phyloP scores from a whole-genome alignment of 1,140 invertebrate genomes.

The Mactra quadrangularis region DNA sequence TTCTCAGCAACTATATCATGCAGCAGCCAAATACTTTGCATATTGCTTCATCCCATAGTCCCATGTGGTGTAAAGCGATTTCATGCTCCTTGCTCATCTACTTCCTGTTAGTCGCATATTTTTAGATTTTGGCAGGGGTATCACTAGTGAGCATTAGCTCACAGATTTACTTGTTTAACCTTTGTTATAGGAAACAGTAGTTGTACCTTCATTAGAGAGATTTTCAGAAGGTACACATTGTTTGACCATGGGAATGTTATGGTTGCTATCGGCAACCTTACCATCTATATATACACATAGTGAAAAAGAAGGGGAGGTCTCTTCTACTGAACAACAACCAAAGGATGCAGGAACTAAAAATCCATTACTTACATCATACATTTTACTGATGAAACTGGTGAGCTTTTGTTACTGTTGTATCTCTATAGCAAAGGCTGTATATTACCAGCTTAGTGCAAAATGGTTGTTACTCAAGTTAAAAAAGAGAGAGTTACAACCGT shows the following conservation, averaged over 20 bases:
- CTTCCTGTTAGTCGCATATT: too few relatives aligned
- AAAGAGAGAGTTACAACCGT: too few relatives aligned
- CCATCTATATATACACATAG: slow-evolving; percentile 72
- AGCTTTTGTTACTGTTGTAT: slow-evolving; percentile 24
- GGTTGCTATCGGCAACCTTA: slow-evolving; percentile 75
- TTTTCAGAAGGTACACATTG: slow-evolving; percentile 72
- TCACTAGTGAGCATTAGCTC: too few relatives aligned
- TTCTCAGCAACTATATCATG: too few relatives aligned
- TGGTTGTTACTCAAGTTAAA: too few relatives aligned
- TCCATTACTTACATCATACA: slow-evolving; percentile 68
- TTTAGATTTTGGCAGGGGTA: too few relatives aligned
- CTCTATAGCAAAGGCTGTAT: too few relatives aligned
- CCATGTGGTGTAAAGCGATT: too few relatives aligned
- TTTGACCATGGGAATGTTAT: slow-evolving; percentile 77
- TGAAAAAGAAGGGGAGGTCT: slow-evolving; percentile 39
- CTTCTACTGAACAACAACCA: slow-evolving; percentile 12
- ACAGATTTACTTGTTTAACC: background rate
- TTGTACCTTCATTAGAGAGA: slow-evolving; percentile 76
- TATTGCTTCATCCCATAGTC: too few relatives aligned
- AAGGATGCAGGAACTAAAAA: slow-evolving; percentile 57
- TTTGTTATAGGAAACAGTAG: slow-evolving; percentile 69
- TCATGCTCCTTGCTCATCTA: too few relatives aligned
- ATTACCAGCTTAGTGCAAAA: too few relatives aligned
- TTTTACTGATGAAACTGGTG: slow-evolving; percentile 70
- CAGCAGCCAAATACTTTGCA: too few relatives aligned